These are phyloP conservation scores for Mythimna impura DNA, from an alignment of 2,888 invertebrate species.

Conservation along the genomic window DNA sequence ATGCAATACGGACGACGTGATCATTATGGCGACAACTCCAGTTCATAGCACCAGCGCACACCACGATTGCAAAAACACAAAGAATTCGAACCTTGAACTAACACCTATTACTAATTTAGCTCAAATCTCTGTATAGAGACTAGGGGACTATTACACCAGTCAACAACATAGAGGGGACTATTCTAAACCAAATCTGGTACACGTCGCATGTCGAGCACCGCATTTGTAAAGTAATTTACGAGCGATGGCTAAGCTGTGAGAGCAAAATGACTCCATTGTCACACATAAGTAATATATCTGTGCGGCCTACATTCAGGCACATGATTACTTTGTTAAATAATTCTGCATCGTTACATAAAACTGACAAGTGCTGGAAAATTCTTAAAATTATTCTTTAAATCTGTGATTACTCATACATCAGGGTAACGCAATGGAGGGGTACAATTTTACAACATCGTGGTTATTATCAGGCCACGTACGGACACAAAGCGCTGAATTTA, in stretches of 20 bases:
- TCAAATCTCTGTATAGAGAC: conserved; percentile 21
- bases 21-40: conserved; percentile 16
- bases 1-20: background rate
- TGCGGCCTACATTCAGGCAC: conserved; percentile 46
- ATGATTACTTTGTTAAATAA: conserved; percentile 37
- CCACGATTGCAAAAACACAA: conserved; percentile 17
- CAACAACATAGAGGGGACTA: conserved; percentile 28
- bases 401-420: conserved; percentile 1
- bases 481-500: conserved; percentile 20
- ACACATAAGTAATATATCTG: conserved; percentile 49
- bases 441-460: conserved; percentile 2
- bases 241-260: conserved; percentile 36
- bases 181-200: conserved; percentile 51
- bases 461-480: conserved; percentile 15
- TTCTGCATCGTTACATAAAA: conserved; percentile 44
- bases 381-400: conserved; percentile 1
- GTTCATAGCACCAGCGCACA: background rate
- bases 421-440: background rate
- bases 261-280: conserved; percentile 51
- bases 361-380: conserved; percentile 9
- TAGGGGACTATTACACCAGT: conserved; percentile 23
- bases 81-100: conserved; percentile 43
- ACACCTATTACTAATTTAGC: conserved; percentile 43
- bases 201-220: conserved; percentile 40
- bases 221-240: conserved; percentile 59